Evolutionary conservation across 2,888 invertebrate genomes (phyloP).

Genomic region (Oligia latruncula): DNA sequence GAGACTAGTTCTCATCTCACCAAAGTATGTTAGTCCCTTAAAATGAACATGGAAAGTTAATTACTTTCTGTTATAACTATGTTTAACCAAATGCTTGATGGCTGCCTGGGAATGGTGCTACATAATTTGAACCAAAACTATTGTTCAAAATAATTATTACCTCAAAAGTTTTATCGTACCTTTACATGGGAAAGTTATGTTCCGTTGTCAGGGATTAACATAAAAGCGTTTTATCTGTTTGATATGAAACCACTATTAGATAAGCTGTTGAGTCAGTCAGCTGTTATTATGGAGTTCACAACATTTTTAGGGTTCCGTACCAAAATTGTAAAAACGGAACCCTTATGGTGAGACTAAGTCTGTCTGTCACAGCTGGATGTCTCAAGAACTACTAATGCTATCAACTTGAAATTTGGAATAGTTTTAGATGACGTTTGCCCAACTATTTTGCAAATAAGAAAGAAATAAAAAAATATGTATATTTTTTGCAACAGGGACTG

Average conservation of each 20-base stretch:
- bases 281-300: conserved; percentile 17
- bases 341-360: too few relatives aligned
- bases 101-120: conserved; percentile 43
- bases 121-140: conserved; percentile 37
- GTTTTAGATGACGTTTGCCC: too few relatives aligned
- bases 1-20: conserved; percentile 21
- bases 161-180: conserved; percentile 38
- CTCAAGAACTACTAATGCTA: too few relatives aligned
- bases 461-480: too few relatives aligned
- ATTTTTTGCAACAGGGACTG: too few relatives aligned
- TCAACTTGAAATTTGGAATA: too few relatives aligned
- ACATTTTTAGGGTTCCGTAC: not conserved
- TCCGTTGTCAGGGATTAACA: conserved; percentile 43
- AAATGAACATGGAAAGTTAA: conserved; percentile 52
- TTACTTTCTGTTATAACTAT: conserved; percentile 36
- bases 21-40: conserved; percentile 7
- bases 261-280: conserved; percentile 28
- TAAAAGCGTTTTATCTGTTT: conserved; percentile 52
- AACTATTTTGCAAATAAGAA: too few relatives aligned
- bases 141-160: conserved; percentile 47
- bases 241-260: conserved; percentile 50
- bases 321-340: too few relatives aligned
- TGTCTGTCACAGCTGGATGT: too few relatives aligned
- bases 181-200: conserved; percentile 43
- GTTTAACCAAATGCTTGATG: conserved; percentile 40